Conservation (phyloP, 2,888 invertebrate genomes). For the Stenotaenia linearis region DNA sequence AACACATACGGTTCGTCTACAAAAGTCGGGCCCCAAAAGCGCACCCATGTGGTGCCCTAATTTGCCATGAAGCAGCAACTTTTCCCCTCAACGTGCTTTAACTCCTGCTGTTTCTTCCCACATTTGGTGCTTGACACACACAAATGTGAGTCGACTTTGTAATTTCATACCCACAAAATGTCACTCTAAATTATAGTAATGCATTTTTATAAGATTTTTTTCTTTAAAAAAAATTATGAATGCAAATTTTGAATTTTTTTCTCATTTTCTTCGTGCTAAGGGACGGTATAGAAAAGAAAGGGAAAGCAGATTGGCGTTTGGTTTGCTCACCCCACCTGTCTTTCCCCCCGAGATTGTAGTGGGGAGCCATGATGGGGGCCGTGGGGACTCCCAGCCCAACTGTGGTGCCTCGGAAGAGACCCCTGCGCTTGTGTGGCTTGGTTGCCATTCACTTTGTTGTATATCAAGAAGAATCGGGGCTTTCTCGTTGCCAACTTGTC, state of each 20-base stretch:
- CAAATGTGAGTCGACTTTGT: background rate
- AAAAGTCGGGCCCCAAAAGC: conserved; percentile 26
- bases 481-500: conserved; percentile 17
- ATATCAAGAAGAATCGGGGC: background rate
- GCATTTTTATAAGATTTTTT: no score
- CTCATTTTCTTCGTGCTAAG: background rate
- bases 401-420: background rate
- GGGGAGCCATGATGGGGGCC: background rate
- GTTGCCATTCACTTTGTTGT: conserved; percentile 7
- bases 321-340: conserved; percentile 10
- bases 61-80: conserved; percentile 26
- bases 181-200: no score
- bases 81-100: conserved; percentile 3
- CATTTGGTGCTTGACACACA: conserved; percentile 8
- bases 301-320: conserved; percentile 18
- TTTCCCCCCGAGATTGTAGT: background rate
- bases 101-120: conserved; percentile 24
- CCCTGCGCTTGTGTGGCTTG: conserved; percentile 12
- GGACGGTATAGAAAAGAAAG: background rate
- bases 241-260: no score
- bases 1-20: conserved; percentile 20
- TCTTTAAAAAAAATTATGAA: no score
- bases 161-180: background rate
- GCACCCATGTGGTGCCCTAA: conserved; percentile 26
- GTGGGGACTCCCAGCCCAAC: background rate